A percentile compares a stretch with the other conserved stretches of the same genome.
These are phyloP conservation scores for Thysanoteuthis rhombus DNA, from an alignment of 2,888 invertebrate genomes.

Conservation along the genomic window DNA sequence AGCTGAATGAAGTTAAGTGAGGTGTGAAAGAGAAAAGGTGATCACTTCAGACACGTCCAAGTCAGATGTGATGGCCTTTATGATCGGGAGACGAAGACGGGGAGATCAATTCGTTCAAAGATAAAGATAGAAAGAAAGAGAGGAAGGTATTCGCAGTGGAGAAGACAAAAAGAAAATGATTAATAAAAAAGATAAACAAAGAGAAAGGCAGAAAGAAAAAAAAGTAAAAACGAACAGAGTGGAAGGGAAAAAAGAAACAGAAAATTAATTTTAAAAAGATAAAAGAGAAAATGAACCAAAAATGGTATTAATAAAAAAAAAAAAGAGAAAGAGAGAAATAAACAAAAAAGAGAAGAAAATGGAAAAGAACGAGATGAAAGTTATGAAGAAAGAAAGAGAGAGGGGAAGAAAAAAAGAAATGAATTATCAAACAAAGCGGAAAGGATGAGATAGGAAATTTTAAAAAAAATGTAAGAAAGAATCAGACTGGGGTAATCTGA, in stretches of 20 bases:
- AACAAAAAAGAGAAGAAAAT: neutral
- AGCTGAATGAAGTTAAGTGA: neutral
- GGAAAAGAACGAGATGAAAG: neutral
- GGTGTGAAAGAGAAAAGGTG: neutral
- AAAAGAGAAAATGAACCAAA: neutral
- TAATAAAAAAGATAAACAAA: too few species aligned
- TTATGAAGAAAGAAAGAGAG: neutral
- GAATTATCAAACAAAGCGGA: neutral
- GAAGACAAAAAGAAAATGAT: too few species aligned
- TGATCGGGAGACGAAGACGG: neutral
- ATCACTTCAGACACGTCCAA: neutral
- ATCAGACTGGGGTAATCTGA: neutral
- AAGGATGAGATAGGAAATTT: neutral
- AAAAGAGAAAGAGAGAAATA: neutral
- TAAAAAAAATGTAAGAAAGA: neutral
- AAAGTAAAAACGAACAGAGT: neutral
- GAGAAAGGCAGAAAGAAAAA: neutral
- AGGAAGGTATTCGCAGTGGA: neutral
- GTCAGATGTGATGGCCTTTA: neutral
- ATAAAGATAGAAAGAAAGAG: neutral
- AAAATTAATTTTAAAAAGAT: neutral
- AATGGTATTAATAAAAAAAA: neutral
- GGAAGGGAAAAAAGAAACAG: neutral
- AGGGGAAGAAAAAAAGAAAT: neutral
- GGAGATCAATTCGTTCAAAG: neutral